Base-by-base conservation (phyloP, 2,888 invertebrate species). In the Apomyelois bistriatella region DNA sequence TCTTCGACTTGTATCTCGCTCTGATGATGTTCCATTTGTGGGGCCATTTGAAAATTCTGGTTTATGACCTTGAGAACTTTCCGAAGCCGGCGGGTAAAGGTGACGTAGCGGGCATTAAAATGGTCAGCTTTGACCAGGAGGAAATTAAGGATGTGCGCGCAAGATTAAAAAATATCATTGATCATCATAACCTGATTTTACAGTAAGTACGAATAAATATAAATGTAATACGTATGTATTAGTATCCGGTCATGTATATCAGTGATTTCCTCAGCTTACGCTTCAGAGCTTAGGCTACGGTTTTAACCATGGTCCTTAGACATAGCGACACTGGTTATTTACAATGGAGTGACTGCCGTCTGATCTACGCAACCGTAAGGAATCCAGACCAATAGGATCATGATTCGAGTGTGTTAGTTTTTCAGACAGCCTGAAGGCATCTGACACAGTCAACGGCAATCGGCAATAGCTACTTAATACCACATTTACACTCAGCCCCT, bases 41-140 rank as follows among this genome's bases (percentile, higher is more conserved):
- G 67, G 70, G 70, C 0, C 67, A 67, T 55, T 53, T 72, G 46
- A 55, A 58, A 37, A 68, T 71, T 28, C 58, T 71, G 0, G 58
- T 64, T 22, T 7, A 65, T 8, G 60, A 58, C 9, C 48, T 70
- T 52, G 56, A 62, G 22, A 43, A 57, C 22, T 68, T 58, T 48
- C 53, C 59, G 12, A 28, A 12, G 12, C 43, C 43, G 8, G 13
- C 43, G 8, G 28, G 12, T 8, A 43, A 8, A 41, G 8, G 7
- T 16, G 40, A 40, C 10, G 9, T 6, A 16, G 40, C 22, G 5
- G 9, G 16, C 10, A 40, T 40, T 40, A 17, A 22, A 22, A n/a
- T 38, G 22, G 22, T 22, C 22, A 22, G 22, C 8, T 43, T 10
- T 6, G 28, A 4, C 13, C 12, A 30, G 2, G 43, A 43, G 28